Conservation (phyloP, 2,797 vertebrate species). For the Myotis myotis region DNA sequence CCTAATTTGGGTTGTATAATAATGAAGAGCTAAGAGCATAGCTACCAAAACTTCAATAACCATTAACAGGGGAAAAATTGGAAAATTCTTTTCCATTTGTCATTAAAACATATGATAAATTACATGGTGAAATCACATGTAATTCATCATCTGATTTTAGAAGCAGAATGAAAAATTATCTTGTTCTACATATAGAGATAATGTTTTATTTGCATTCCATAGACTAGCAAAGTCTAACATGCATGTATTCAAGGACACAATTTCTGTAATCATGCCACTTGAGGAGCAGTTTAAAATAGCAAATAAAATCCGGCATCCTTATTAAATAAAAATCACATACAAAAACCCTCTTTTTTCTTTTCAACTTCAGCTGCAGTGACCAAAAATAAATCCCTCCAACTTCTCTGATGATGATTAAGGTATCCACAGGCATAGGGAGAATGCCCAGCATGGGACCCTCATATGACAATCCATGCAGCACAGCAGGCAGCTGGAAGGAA, state of each 20-base stretch:
- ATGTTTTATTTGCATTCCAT: slow-evolving; percentile 58
- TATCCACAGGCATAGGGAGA: slow-evolving; percentile 80
- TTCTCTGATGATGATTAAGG: slow-evolving; percentile 86
- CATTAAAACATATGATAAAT: slow-evolving; percentile 56
- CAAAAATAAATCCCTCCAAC: slow-evolving; percentile 88
- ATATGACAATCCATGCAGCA: slow-evolving; percentile 68
- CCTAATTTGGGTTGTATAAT: neutral
- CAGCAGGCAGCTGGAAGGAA: slow-evolving; percentile 85
- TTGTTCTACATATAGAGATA: slow-evolving; percentile 46
- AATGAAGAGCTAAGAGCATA: neutral
- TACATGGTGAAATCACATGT: slow-evolving; percentile 40
- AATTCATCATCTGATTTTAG: slow-evolving; percentile 64
- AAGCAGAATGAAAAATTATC: slow-evolving; percentile 58
- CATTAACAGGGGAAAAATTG: neutral
- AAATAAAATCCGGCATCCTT: slow-evolving; percentile 76
- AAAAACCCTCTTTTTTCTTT: slow-evolving; percentile 87
- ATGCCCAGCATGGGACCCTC: slow-evolving; percentile 83
- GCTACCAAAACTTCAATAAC: slow-evolving; percentile 16
- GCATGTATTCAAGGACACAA: slow-evolving; percentile 73
- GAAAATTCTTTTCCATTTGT: slow-evolving; percentile 46
- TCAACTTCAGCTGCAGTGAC: slow-evolving; percentile 87
- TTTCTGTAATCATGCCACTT: slow-evolving; percentile 76
- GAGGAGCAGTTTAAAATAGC: slow-evolving; percentile 75
- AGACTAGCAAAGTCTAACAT: slow-evolving; percentile 53
- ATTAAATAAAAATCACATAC: slow-evolving; percentile 84